Evolutionary conservation across 2,113 vertebrate species (phyloP).

Genomic region (Coptodon rendalli): DNA sequence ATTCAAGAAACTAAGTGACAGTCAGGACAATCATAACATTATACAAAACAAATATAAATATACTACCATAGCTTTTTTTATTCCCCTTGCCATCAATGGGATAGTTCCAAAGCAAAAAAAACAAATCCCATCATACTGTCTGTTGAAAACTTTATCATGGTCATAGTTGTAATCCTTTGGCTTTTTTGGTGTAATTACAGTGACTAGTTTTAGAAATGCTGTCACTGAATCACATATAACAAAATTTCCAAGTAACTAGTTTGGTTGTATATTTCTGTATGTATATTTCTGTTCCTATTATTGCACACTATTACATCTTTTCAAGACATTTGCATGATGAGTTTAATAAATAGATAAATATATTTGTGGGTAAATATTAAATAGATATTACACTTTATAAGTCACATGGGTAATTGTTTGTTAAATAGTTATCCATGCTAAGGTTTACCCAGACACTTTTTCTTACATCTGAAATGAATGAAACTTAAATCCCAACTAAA

Average conservation of each 20-base stretch:
- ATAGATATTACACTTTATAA: neutral
- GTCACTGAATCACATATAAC: neutral
- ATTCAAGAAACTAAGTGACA: no score
- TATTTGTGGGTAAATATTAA: neutral
- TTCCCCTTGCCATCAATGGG: neutral
- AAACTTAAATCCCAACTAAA: neutral
- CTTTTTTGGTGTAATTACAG: neutral
- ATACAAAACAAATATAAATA: no score
- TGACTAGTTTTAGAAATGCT: neutral
- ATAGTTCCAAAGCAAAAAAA: no score
- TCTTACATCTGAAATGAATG: neutral
- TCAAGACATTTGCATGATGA: neutral
- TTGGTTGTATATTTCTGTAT: neutral
- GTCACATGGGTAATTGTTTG: neutral
- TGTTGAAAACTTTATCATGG: neutral
- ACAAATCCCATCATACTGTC: no score
- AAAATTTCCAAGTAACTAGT: neutral
- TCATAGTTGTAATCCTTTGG: neutral
- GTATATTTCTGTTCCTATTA: neutral
- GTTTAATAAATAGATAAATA: neutral
- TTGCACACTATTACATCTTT: neutral
- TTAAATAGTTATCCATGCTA: neutral
- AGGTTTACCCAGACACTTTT: neutral
- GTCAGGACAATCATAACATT: no score
- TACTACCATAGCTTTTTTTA: no score